Evolutionary conservation across 2,113 vertebrate species (phyloP), one percentile per base, ranked within the genome.

Genomic region (Tupaia chinensis): DNA sequence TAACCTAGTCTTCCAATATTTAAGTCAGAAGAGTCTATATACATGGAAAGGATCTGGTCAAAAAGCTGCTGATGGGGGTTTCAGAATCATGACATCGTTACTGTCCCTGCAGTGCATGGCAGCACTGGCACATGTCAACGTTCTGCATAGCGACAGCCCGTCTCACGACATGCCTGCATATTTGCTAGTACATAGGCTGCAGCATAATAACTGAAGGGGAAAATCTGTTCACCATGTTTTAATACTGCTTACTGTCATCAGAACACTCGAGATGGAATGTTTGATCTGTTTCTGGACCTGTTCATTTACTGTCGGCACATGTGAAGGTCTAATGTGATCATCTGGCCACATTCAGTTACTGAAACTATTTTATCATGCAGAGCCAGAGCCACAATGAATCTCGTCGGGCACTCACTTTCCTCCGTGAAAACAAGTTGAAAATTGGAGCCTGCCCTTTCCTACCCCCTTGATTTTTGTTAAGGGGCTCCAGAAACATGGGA

Each of bases 151-250:
- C 0, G 7, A 77, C 58, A 20, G 12, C 82, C 84, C 14, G 22
- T 86, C 58, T 76, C 25, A 2, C 6, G 34, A 23, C 3, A 63
- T 29, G 17, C 10, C 66, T 66, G 8, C 25, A 29, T n/a, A 34
- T 15, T 27, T 70, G 25, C 68, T 79, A 16, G 5, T 63, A 29
- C 69, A 68, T 0, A 56, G 53, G 25, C 23, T 77, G 19, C 1
- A 27, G 7, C 23, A 22, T n/a, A 15, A 68, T 14, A n/a, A 44
- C 78, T 89, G 44, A 94, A 79, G 32, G 17, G 56, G 4, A 69
- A 96, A 91, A 44, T 11, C 25, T 92, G 22, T 32, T 92, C 74
- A 72, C 66, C 65, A 90, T 68, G 91, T 91, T 53, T 4, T 60
- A 74, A 29, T 85, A 74, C 8, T 87, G 25, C 29, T 91, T 23